Base-by-base conservation (phyloP, 2,888 invertebrate genomes). In the Thera obeliscata region DNA sequence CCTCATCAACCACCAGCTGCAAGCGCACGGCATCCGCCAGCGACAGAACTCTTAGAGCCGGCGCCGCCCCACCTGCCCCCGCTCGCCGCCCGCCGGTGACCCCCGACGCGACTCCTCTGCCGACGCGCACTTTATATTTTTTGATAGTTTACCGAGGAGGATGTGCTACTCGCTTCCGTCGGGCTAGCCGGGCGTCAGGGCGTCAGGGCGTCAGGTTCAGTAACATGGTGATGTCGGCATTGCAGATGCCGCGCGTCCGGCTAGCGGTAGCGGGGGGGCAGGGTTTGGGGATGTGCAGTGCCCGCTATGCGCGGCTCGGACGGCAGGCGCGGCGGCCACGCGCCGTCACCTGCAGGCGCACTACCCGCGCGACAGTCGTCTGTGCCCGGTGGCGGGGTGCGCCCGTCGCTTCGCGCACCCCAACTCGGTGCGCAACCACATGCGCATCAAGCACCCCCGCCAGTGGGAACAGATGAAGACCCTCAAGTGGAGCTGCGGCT, bases 391-490 rank as follows among this genome's bases (percentile, higher is more conserved):
- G 64, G 91, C 95, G 67, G 94, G 95, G 74, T 97, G 97, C 89
- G 96, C 96, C 64, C 95, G 96, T 73, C 94, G 94, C 77, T 97
- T 97, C 89, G 95, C 96, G 71, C 97, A 97, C 90, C 97, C 97
- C 72, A 97, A 97, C 93, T 97, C 97, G 67, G 97, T 97, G 76
- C 95, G 97, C 80, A 97, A 97, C 93, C 97, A 97, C 90, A 97
- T 97, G 97, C 94, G 97, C 78, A 95, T 96, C 82, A 97, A 97
- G 88, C 97, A 97, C 89, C 95, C 96, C 58, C 92, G 95, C 76
- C 96, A 97, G 84, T 97, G 97, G 97, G 96, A 96, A 83, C 95
- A 95, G 87, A 97, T 97, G 95, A 97, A 97, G 92, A 96, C 96
- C 65, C 94, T 96, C 74, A 95, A 96, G 83, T 96, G 96, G 96